Evolutionary conservation across 2,888 invertebrate species (phyloP).

Genomic region (Beris morrisii): DNA sequence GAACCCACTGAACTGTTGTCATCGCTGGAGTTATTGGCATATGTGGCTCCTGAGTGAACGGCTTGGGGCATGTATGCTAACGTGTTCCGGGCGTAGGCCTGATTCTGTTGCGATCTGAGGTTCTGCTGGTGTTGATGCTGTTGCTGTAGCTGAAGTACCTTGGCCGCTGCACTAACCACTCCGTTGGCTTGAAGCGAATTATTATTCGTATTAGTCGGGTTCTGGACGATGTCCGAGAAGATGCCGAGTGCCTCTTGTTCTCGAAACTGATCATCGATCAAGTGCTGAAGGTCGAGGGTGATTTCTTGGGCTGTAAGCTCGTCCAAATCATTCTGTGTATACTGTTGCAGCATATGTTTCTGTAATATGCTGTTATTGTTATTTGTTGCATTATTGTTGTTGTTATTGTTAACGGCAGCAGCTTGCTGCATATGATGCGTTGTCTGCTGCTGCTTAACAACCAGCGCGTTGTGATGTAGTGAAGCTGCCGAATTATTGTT

Average conservation of each 20-base stretch:
- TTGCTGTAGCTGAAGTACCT: conserved; percentile 51
- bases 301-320: conserved; percentile 92
- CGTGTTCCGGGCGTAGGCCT: conserved; percentile 66
- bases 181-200: conserved; percentile 52
- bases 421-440: conserved; percentile 56
- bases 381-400: conserved; percentile 41
- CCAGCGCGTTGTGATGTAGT: conserved; percentile 43
- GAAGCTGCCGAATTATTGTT: conserved; percentile 36
- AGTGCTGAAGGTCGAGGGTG: conserved; percentile 85
- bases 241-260: conserved; percentile 74
- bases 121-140: conserved; percentile 53
- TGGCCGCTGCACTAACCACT: conserved; percentile 54
- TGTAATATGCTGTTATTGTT: conserved; percentile 58
- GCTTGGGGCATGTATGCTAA: conserved; percentile 92
- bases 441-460: conserved; percentile 53
- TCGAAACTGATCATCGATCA: conserved; percentile 91
- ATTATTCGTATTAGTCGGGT: conserved; percentile 47
- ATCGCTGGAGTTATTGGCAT: conserved; percentile 60
- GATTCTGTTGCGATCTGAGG: conserved; percentile 47
- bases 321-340: conserved; percentile 79
- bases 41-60: conserved; percentile 67
- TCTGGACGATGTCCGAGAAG: conserved; percentile 79
- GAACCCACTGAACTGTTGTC: conserved; percentile 65
- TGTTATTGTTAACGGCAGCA: conserved; percentile 47
- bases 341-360: conserved; percentile 68